A percentile compares a stretch with the other conserved stretches of the same genome.
Conservation (phyloP, 2,888 invertebrate genomes). For the Mycalesis mineus region DNA sequence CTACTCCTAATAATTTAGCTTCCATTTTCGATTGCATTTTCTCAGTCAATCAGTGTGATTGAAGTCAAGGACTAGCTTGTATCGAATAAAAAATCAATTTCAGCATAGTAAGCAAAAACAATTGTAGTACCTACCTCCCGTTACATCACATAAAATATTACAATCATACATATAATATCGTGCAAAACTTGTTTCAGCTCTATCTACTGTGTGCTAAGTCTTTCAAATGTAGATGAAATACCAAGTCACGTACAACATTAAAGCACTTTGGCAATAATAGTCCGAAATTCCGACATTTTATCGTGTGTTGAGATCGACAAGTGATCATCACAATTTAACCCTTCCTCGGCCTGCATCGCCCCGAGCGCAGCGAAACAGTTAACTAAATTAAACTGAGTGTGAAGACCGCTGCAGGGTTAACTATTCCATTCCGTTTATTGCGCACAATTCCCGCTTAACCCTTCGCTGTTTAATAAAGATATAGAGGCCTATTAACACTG, state of each 20-base stretch:
- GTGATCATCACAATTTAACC: slow-evolving; percentile 57
- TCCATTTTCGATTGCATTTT: too few species aligned
- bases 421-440: slow-evolving; percentile 78
- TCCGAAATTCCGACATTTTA: slow-evolving; percentile 15
- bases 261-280: slow-evolving; percentile 1
- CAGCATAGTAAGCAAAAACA: too few species aligned
- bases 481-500: slow-evolving; percentile 68
- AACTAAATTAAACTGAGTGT: slow-evolving; percentile 78
- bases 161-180: too few species aligned
- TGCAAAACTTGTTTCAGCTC: neutral
- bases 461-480: slow-evolving; percentile 71
- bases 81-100: too few species aligned
- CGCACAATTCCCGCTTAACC: slow-evolving; percentile 68
- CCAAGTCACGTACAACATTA: neutral
- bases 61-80: too few species aligned
- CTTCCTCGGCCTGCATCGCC: slow-evolving; percentile 62
- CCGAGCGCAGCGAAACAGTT: slow-evolving; percentile 71
- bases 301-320: slow-evolving; percentile 32
- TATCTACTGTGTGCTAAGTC: neutral
- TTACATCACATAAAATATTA: too few species aligned
- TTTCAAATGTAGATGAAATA: neutral
- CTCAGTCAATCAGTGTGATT: too few species aligned
- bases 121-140: too few species aligned
- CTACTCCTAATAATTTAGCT: too few species aligned
- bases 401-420: slow-evolving; percentile 76